phyloP scores from a whole-genome alignment of 2,797 vertebrate genomes.

The Siniperca undulata region DNA sequence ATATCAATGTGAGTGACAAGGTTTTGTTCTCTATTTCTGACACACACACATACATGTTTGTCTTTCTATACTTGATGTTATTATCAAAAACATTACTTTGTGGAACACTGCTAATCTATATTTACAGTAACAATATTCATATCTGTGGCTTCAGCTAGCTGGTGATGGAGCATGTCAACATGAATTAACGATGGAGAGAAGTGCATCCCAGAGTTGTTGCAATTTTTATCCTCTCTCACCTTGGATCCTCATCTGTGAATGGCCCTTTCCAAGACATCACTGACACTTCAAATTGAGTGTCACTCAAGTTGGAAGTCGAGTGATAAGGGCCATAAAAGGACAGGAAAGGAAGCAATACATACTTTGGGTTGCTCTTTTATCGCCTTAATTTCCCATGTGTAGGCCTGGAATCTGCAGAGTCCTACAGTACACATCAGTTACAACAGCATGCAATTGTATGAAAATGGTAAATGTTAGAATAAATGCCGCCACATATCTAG shows the following conservation, averaged over 20 bases:
- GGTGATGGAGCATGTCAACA: slow-evolving; percentile 14
- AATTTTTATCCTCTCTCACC: slow-evolving; percentile 41
- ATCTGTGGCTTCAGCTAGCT: slow-evolving; percentile 1
- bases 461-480: background rate
- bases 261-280: slow-evolving; percentile 45
- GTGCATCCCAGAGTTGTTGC: background rate
- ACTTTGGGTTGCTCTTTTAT: slow-evolving; percentile 10
- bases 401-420: slow-evolving; percentile 5
- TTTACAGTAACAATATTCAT: background rate
- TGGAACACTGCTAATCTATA: background rate
- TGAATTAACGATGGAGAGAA: slow-evolving; percentile 29
- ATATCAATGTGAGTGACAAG: background rate
- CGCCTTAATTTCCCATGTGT: slow-evolving; percentile 13
- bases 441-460: background rate
- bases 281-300: slow-evolving; percentile 66
- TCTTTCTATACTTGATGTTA: background rate
- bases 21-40: background rate
- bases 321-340: slow-evolving; percentile 34
- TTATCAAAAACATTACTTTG: background rate
- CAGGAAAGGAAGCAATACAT: background rate
- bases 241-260: slow-evolving; percentile 41
- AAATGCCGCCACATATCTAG: background rate
- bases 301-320: slow-evolving; percentile 52
- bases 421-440: background rate
- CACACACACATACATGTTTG: background rate